These are phyloP conservation scores for Melanostoma scalare DNA, from an alignment of 2,888 invertebrate genomes.

Conservation along the genomic window DNA sequence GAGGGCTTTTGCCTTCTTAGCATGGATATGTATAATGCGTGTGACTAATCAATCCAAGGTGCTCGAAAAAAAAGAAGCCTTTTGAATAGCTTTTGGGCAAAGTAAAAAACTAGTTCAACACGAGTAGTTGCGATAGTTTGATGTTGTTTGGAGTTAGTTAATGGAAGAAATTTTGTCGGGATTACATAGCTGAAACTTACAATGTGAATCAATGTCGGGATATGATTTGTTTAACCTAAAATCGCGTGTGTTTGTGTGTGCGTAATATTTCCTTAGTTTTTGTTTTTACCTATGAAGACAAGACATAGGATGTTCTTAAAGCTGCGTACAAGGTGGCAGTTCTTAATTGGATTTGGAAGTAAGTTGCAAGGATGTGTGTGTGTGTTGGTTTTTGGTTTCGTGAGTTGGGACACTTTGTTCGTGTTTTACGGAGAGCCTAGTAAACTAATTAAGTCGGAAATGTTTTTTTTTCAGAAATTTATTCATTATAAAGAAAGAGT, in stretches of 20 bases:
- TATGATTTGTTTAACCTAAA: conserved; percentile 29
- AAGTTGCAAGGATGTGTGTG: conserved; percentile 34
- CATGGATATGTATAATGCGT: conserved; percentile 24
- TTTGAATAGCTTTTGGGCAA: conserved; percentile 23
- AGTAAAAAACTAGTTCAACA: conserved; percentile 57
- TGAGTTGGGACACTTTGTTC: neutral
- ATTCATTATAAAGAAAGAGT: too few species aligned
- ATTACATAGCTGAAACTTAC: conserved; percentile 4
- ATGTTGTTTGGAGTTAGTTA: conserved; percentile 5
- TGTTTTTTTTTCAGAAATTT: too few species aligned
- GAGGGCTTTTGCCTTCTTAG: conserved; percentile 10
- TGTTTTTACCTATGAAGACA: conserved; percentile 6
- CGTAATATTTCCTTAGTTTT: neutral
- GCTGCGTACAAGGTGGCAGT: conserved; percentile 44
- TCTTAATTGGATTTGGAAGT: conserved; percentile 64
- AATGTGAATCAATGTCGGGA: conserved; percentile 49
- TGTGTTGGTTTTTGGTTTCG: neutral
- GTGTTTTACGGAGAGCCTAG: neutral
- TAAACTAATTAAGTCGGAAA: conserved; percentile 2
- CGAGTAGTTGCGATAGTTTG: conserved; percentile 57
- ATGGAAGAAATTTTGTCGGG: conserved; percentile 18
- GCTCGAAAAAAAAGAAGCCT: conserved; percentile 16
- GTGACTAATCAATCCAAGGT: conserved; percentile 45
- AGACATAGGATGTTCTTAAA: conserved; percentile 50
- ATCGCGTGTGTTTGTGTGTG: conserved; percentile 39